Percentiles rank a stretch among this genome's conserved stretches.
Evolutionary conservation across 1,140 invertebrate genomes (phyloP).

Genomic region (Neocloeon triangulifer): DNA sequence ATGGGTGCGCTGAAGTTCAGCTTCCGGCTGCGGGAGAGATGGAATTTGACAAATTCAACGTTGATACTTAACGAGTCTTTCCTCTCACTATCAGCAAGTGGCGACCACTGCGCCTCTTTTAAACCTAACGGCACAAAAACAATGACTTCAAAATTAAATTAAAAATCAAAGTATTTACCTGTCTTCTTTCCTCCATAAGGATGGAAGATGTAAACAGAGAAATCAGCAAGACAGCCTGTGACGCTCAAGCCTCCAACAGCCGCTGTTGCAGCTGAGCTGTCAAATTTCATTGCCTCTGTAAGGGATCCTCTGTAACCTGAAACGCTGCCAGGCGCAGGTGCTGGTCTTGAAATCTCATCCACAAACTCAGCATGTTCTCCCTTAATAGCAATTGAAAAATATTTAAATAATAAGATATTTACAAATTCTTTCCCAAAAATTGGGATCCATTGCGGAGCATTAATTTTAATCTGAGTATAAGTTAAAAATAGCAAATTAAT

Average conservation of each 20-base stretch:
- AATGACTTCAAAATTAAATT: conserved; percentile 7
- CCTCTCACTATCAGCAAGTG: conserved; percentile 64
- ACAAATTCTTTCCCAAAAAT: too few species aligned
- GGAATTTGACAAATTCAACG: conserved; percentile 92
- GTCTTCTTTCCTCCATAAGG: conserved; percentile 83
- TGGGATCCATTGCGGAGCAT: too few species aligned
- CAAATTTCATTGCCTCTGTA: too few species aligned
- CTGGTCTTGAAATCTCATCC: too few species aligned
- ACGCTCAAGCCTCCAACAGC: conserved; percentile 74
- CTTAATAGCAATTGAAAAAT: too few species aligned
- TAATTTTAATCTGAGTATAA: not conserved
- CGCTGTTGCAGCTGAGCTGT: conserved; percentile 22
- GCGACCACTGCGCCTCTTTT: conserved; percentile 67
- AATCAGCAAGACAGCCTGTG: conserved; percentile 84
- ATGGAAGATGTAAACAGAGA: conserved; percentile 94
- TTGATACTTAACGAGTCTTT: conserved; percentile 91
- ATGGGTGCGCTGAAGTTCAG: conserved; percentile 45
- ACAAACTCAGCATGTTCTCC: too few species aligned
- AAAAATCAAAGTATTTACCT: conserved; percentile 18
- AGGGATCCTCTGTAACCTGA: too few species aligned
- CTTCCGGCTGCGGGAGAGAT: conserved; percentile 71
- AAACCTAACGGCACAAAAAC: too few species aligned
- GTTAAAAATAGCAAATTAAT: too few species aligned
- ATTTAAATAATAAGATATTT: not conserved
- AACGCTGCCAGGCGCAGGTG: too few species aligned